Evolutionary conservation across 1,140 invertebrate genomes (phyloP).

Genomic region (Bombus waltoni): DNA sequence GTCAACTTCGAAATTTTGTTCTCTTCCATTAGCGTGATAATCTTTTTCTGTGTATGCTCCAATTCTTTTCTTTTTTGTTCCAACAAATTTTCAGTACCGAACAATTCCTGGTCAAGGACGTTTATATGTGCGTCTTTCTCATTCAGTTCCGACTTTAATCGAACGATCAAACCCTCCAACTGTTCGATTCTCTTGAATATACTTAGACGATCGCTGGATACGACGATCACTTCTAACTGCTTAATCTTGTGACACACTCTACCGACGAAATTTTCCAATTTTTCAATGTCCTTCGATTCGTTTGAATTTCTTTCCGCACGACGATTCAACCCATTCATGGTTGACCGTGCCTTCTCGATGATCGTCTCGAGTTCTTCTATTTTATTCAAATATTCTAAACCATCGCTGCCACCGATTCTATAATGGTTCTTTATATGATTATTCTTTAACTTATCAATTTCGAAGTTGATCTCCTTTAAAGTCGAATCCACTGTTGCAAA

Average conservation of each 20-base stretch:
- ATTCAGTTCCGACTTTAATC: slow-evolving; percentile 39
- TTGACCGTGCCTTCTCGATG: slow-evolving; percentile 16
- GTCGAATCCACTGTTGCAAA: slow-evolving; percentile 27
- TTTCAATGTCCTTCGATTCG: slow-evolving; percentile 9
- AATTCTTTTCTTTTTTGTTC: slow-evolving; percentile 22
- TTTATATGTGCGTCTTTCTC: slow-evolving; percentile 41
- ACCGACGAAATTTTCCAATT: slow-evolving; percentile 44
- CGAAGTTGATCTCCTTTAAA: slow-evolving; percentile 32
- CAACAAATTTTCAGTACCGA: slow-evolving; percentile 15
- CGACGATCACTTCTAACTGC: slow-evolving; percentile 54
- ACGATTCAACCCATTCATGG: slow-evolving; percentile 34
- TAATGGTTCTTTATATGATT: slow-evolving; percentile 33
- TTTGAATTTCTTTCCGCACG: background rate
- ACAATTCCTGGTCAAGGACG: slow-evolving; percentile 34
- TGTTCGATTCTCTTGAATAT: slow-evolving; percentile 49
- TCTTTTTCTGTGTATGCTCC: slow-evolving; percentile 2
- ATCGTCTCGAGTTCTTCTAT: slow-evolving; percentile 49
- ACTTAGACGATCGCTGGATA: slow-evolving; percentile 39
- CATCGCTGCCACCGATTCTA: slow-evolving; percentile 19
- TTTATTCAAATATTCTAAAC: slow-evolving; percentile 42
- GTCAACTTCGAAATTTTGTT: slow-evolving; percentile 34
- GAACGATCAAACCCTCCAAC: slow-evolving; percentile 45
- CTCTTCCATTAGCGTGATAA: slow-evolving; percentile 22
- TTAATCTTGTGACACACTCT: slow-evolving; percentile 50
- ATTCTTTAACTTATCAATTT: slow-evolving; percentile 48